phyloP scores from a whole-genome alignment of 1,140 invertebrate genomes.

The Heterodera schachtii region DNA sequence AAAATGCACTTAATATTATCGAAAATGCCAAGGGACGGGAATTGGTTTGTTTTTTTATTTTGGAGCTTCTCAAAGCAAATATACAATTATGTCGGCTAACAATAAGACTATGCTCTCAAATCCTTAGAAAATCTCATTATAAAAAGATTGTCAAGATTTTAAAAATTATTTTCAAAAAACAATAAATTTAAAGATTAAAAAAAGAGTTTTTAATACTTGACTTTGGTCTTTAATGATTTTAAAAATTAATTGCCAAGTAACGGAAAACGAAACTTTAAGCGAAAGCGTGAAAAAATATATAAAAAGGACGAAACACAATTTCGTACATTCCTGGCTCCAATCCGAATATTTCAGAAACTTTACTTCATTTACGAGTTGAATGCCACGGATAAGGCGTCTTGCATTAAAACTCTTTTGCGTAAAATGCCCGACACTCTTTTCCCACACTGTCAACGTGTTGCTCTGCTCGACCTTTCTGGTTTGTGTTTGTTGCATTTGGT shows the following conservation, averaged over 20 bases:
- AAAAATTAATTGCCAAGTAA: too few relatives aligned
- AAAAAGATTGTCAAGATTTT: too few relatives aligned
- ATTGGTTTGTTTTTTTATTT: slow-evolving; percentile 14
- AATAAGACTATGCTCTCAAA: too few relatives aligned
- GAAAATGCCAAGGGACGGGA: slow-evolving; percentile 19
- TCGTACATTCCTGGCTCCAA: too few relatives aligned
- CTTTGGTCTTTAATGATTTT: not conserved
- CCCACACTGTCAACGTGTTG: slow-evolving; percentile 25
- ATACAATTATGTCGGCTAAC: too few relatives aligned
- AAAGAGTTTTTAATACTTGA: not conserved
- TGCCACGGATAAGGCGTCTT: slow-evolving; percentile 23
- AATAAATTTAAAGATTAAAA: too few relatives aligned
- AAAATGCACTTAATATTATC: slow-evolving; percentile 26
- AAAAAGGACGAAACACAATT: too few relatives aligned
- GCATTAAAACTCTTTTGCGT: slow-evolving; percentile 20
- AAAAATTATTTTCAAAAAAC: too few relatives aligned
- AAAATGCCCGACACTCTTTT: slow-evolving; percentile 36
- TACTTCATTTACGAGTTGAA: slow-evolving; percentile 24
- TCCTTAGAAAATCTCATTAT: too few relatives aligned
- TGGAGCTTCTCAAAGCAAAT: too few relatives aligned
- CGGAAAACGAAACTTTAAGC: too few relatives aligned
- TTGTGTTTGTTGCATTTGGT: not conserved
- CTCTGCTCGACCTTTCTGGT: slow-evolving; percentile 28
- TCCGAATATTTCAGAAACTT: slow-evolving; percentile 4
- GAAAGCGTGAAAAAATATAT: too few relatives aligned